Percentiles rank a stretch among this genome's conserved stretches.
phyloP scores from a whole-genome alignment of 2,797 vertebrate species.

The Leuciscus waleckii region DNA sequence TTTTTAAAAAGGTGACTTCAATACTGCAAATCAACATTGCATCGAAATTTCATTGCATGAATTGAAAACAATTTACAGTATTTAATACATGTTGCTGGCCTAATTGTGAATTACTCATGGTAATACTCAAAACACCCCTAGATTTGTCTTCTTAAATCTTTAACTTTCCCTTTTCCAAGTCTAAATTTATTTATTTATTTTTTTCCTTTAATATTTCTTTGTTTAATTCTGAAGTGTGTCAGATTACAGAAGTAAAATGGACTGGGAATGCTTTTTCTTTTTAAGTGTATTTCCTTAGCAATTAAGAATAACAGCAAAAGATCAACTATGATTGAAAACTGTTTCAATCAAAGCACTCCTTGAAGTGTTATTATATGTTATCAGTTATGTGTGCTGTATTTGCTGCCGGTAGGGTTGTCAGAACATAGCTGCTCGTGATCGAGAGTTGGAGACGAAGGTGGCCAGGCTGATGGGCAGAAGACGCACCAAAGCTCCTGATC shows the following conservation, averaged over 20 bases:
- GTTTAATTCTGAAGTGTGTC: not conserved
- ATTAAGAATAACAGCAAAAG: not conserved
- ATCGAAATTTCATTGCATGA: not conserved
- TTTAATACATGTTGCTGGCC: not conserved
- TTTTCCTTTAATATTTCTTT: too few relatives aligned
- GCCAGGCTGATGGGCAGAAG: constrained; percentile 85
- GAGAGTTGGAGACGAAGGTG: constrained; percentile 85
- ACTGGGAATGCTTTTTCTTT: not conserved
- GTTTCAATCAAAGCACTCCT: not conserved
- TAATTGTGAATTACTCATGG: not conserved
- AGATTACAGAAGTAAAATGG: not conserved
- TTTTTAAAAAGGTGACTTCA: not conserved
- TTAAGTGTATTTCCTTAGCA: not conserved
- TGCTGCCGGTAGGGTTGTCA: constrained; percentile 65
- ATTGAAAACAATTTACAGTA: not conserved
- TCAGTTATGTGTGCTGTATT: constrained; percentile 8
- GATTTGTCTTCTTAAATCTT: not conserved
- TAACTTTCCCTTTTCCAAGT: not conserved
- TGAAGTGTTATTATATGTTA: not conserved
- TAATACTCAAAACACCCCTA: not conserved
- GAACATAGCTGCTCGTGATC: constrained; percentile 71
- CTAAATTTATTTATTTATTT: not conserved
- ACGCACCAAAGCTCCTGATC: constrained; percentile 81
- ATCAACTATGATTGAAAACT: not conserved
- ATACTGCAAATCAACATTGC: not conserved